Evolutionary conservation across 2,888 invertebrate genomes (phyloP).

Genomic region (Hypselothyrea guttata): DNA sequence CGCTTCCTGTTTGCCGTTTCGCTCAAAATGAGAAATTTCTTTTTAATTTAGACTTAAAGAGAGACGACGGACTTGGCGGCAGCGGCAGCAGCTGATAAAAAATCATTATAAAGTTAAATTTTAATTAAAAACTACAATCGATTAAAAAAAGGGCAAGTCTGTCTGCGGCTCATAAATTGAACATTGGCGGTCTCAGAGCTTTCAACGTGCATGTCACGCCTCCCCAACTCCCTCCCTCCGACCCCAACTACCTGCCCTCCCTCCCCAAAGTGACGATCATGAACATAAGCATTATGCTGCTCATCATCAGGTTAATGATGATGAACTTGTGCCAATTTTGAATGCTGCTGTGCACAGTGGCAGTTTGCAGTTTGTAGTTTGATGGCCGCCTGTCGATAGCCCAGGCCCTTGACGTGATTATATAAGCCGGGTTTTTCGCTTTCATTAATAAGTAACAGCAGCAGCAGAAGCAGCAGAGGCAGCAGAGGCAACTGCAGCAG

Average conservation of each 20-base stretch:
- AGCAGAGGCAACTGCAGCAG: constrained; percentile 14
- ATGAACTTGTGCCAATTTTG: constrained; percentile 76
- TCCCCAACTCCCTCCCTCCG: constrained; percentile 11
- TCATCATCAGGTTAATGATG: constrained; percentile 35
- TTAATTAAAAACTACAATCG: constrained; percentile 80
- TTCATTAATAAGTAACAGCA: constrained; percentile 63
- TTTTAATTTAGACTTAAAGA: constrained; percentile 79
- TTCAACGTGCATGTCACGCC: constrained; percentile 65
- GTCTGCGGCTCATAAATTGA: constrained; percentile 77
- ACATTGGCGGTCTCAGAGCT: constrained; percentile 61
- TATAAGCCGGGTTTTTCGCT: constrained; percentile 64
- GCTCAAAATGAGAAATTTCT: constrained; percentile 79
- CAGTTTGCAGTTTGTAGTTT: constrained; percentile 48
- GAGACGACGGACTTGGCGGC: constrained; percentile 15
- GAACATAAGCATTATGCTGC: too few species aligned
- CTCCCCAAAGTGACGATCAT: too few species aligned
- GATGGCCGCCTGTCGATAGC: constrained; percentile 57
- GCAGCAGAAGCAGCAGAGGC: constrained; percentile 10
- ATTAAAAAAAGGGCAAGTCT: constrained; percentile 59
- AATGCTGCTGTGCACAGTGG: constrained; percentile 62
- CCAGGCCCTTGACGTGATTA: constrained; percentile 44
- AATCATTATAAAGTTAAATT: constrained; percentile 81
- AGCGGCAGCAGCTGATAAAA: constrained; percentile 79
- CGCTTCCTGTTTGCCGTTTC: constrained; percentile 59
- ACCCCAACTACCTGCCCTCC: too few species aligned